Evolutionary conservation across 2,113 vertebrate genomes (phyloP).

Genomic region (Misgurnus anguillicaudatus): DNA sequence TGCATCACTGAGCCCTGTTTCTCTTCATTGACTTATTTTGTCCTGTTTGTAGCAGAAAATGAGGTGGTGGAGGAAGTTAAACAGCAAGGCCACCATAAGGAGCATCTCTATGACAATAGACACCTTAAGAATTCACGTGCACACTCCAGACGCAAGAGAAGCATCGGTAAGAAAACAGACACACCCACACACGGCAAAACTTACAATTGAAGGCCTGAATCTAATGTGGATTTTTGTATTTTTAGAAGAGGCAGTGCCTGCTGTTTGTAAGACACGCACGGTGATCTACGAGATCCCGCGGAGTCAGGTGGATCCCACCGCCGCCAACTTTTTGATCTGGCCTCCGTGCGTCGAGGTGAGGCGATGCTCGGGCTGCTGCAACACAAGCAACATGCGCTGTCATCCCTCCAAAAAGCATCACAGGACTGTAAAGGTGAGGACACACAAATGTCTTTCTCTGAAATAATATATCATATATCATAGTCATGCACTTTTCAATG

Average conservation of each 20-base stretch:
- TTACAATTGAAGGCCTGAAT: neutral
- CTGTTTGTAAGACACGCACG: slow-evolving; percentile 92
- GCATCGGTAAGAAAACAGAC: slow-evolving; percentile 63
- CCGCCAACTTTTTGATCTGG: slow-evolving; percentile 98
- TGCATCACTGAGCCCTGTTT: neutral
- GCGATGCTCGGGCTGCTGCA: slow-evolving; percentile 95
- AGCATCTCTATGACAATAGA: slow-evolving; percentile 61
- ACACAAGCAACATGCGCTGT: slow-evolving; percentile 75
- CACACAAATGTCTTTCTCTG: neutral
- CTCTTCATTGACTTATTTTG: slow-evolving; percentile 21
- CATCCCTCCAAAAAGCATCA: slow-evolving; percentile 64
- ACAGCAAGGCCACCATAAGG: slow-evolving; percentile 70
- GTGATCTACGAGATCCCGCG: slow-evolving; percentile 99
- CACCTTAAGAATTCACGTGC: slow-evolving; percentile 64
- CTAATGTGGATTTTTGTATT: neutral
- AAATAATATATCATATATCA: neutral
- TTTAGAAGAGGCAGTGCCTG: slow-evolving; percentile 93
- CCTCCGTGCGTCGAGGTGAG: slow-evolving; percentile 97
- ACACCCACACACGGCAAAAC: slow-evolving; percentile 4
- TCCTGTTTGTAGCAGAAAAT: slow-evolving; percentile 68
- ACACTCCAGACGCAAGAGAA: slow-evolving; percentile 68
- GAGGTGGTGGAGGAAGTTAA: slow-evolving; percentile 70
- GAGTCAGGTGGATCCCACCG: slow-evolving; percentile 97
- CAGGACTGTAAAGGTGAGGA: slow-evolving; percentile 71
- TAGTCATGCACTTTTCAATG: no score